Evolutionary conservation across 1,140 invertebrate genomes (phyloP).

Genomic region (Marisa cornuarietis): DNA sequence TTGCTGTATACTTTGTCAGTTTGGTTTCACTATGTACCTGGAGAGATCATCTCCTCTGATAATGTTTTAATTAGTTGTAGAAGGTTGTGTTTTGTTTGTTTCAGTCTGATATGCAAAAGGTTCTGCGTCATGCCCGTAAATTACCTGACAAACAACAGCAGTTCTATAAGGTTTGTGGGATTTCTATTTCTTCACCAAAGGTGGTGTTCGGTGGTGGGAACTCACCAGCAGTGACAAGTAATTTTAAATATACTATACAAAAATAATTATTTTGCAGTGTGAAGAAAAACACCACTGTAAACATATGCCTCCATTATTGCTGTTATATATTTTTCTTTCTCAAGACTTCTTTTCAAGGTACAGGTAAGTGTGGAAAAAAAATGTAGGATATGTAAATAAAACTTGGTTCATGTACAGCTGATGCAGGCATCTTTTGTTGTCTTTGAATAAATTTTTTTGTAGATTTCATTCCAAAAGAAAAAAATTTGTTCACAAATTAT

Average conservation of each 20-base stretch:
- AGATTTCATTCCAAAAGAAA: neutral
- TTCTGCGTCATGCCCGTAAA: conserved; percentile 91
- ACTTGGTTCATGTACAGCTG: no score
- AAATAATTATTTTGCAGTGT: no score
- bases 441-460: neutral
- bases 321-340: neutral
- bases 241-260: no score
- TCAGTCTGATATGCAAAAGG: conserved; percentile 93
- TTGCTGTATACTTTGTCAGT: neutral
- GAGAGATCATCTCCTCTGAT: no score
- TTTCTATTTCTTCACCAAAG: no score
- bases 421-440: neutral
- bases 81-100: conserved; percentile 25
- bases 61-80: no score
- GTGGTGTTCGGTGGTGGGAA: no score
- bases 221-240: no score
- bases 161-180: conserved; percentile 84
- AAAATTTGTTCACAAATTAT: no score
- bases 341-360: no score
- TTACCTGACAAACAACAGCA: conserved; percentile 94
- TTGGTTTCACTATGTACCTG: neutral
- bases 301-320: neutral
- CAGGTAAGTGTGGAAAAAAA: no score
- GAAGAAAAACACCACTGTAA: neutral
- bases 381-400: no score